Percentiles rank a stretch among this genome's conserved stretches.
Conservation (phyloP, 2,888 invertebrate species). For the Hololepta plana region DNA sequence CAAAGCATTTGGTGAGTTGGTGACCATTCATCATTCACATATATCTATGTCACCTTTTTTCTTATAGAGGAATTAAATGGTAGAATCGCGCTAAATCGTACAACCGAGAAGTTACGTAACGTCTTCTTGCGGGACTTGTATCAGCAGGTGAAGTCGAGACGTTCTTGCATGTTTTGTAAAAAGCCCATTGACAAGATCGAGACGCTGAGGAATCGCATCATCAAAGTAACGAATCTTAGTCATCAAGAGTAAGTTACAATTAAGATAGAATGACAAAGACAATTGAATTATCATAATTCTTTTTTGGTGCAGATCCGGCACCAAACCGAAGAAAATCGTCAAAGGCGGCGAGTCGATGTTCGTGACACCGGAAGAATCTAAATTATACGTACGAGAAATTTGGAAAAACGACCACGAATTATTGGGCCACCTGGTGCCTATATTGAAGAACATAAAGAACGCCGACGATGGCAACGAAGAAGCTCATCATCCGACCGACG, state of each 20-base stretch:
- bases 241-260: constrained; percentile 7
- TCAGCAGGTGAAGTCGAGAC: constrained; percentile 23
- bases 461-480: too few species aligned
- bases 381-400: constrained; percentile 33
- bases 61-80: too few species aligned
- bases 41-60: too few species aligned
- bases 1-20: constrained; percentile 10
- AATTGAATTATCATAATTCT: too few species aligned
- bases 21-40: too few species aligned
- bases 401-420: constrained; percentile 55
- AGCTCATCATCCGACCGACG: constrained; percentile 50
- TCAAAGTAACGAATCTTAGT: too few species aligned
- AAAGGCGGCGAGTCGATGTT: constrained; percentile 16
- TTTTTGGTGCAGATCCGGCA: neutral
- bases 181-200: constrained; percentile 33
- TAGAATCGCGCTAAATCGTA: constrained; percentile 15
- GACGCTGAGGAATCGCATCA: constrained; percentile 37
- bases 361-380: constrained; percentile 21
- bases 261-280: too few species aligned
- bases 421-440: constrained; percentile 50
- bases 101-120: constrained; percentile 18
- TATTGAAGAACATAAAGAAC: constrained; percentile 35
- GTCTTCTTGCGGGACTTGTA: constrained; percentile 16
- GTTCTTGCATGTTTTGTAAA: constrained; percentile 37
- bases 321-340: constrained; percentile 7